Evolutionary conservation across 2,113 vertebrate species (phyloP), one percentile per base, ranked within the genome.

Genomic region (Gymnogyps californianus): DNA sequence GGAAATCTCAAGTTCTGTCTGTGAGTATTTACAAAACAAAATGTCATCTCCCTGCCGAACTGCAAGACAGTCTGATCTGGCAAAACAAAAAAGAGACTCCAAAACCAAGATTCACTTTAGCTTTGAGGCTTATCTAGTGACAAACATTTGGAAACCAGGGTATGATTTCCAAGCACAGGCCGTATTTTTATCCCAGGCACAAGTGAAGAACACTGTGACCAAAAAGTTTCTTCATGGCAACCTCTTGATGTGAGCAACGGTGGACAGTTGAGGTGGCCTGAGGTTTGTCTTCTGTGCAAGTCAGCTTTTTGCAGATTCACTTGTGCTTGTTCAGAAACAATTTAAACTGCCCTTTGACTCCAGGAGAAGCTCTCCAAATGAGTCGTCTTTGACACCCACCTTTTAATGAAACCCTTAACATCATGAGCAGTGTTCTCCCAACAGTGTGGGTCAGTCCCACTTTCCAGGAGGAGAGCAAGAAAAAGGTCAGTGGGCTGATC

Each of bases 1-100:
- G 84, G 51, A 94, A 89, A 64, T 29, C 57, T 92, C 32, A 72
- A 67, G 28, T 87, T 82, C 62, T 72, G 26, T 46, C 81, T 85
- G 74, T 19, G 55, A 62, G 52, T 90, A 92, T 90, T 96, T 87
- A 81, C 72, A 84, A 90, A 92, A 95, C 79, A 79, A 84, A 87
- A 87, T 38, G 65, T 76, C 80, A 82, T 81, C 49, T 82, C 57
- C 52, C 87, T 78, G 67, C 82, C 4, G 11, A 87, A 47, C 65
- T 76, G 20, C 87, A 76, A 93, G 70, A 67, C 78, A 88, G 52
- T 51, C 70, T 92, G 67, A 82, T 65, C 47, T 78, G 59, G 40
- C 62, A 85, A 90, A 76, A 38, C 44, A 82, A 61, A 76, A 90
- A 84, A 65, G 70, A 87, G 74, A 94, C 59, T 75, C 80, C 32